Evolutionary conservation across 2,113 vertebrate genomes (phyloP), one percentile per base, ranked within the genome.

Genomic region (Phalacrocorax brasilianus): DNA sequence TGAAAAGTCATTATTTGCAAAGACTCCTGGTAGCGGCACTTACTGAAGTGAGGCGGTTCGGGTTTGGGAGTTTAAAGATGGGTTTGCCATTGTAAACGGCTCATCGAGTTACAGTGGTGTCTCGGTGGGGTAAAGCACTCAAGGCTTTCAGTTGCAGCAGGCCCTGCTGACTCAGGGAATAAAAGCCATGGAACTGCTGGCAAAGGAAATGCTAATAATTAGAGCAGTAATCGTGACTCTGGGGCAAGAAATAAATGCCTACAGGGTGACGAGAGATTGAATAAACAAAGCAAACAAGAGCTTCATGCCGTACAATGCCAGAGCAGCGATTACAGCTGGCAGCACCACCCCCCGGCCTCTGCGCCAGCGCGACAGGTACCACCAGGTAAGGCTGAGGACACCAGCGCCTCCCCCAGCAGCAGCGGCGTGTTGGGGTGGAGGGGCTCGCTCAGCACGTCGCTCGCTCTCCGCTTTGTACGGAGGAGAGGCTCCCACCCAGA

Each of bases 211-310:
- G 74, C 77, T 91, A 35, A 23, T 74, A 66, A 97, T 95, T 92
- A 94, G 88, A 95, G 96, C 77, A 5, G 80, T 28, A 71, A 92
- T 81, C 21, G 23, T 83, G 95, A 77, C 68, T 79, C 94, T 55
- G 79, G 83, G 85, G 78, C 75, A 82, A 96, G 95, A 67, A 89
- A 94, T 63, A 89, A 94, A 91, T 59, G 75, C 93, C 95, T 70
- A 33, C 42, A 30, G 92, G 77, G 88, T 38, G 83, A 93, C 18
- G 28, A 88, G 74, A 61, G 89, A 53, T 5, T 72, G 84, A 73
- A 81, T 38, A 66, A 91, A 88, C 91, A 86, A 71, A 95, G 89
- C 81, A 38, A 70, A 56, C 5, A 58, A 90, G 73, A 42, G 59
- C 63, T 33, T 82, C 75, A 23, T 0, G 52, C 85, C 68, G 89